Conservation (phyloP, 2,113 vertebrate genomes). For the Sorex fumeus region DNA sequence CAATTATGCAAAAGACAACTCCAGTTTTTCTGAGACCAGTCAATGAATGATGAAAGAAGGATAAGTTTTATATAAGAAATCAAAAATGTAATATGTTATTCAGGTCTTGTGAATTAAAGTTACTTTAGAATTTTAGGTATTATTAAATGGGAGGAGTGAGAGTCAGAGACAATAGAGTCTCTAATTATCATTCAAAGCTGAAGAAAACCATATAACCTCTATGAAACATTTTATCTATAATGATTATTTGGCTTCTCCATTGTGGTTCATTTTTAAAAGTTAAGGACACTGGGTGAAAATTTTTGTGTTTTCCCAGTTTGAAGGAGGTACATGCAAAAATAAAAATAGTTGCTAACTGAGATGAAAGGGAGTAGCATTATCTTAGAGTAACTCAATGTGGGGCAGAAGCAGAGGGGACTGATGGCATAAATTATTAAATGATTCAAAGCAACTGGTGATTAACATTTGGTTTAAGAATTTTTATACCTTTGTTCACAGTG, state of each 20-base stretch:
- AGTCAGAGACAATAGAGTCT: not conserved
- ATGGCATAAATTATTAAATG: not conserved
- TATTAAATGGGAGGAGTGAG: not conserved
- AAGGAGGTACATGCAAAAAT: not conserved
- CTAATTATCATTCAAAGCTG: not conserved
- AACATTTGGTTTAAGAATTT: not conserved
- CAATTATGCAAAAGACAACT: not conserved
- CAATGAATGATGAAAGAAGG: not conserved
- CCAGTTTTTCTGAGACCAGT: not conserved
- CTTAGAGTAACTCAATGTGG: not conserved
- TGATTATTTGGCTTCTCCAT: not conserved
- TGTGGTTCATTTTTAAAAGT: not conserved
- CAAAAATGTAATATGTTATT: not conserved
- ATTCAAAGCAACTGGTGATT: not conserved
- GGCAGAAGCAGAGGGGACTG: not conserved
- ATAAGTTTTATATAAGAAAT: not conserved
- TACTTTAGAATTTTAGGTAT: not conserved
- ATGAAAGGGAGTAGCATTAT: not conserved
- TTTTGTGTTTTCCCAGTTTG: not conserved
- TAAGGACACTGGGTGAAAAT: not conserved
- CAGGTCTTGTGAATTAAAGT: not conserved
- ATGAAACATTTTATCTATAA: not conserved
- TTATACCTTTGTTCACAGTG: not conserved
- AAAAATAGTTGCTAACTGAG: not conserved
- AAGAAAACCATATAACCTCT: not conserved